Conservation (phyloP, 2,113 vertebrate species). For the Microtus richardsoni region DNA sequence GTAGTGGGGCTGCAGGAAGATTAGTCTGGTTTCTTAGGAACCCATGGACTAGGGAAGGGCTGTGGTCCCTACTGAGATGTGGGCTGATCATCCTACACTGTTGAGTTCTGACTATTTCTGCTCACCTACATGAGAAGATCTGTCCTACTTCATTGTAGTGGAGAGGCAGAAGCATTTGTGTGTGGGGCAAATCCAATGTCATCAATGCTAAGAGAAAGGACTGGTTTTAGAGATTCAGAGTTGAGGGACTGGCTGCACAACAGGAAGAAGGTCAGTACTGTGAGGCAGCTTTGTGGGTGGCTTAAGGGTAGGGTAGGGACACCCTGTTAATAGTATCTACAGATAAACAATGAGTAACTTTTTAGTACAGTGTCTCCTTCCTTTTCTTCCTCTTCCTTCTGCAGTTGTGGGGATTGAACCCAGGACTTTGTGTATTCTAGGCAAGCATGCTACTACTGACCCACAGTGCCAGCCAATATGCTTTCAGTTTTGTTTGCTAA, state of each 20-base stretch:
- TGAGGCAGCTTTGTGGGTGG: not conserved
- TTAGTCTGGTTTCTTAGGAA: not conserved
- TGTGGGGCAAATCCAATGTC: not conserved
- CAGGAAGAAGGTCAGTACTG: not conserved
- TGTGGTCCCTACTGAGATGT: not conserved
- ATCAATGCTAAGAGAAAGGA: not conserved
- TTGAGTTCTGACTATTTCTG: not conserved
- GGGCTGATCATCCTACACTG: not conserved
- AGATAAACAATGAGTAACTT: not conserved
- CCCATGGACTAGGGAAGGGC: no score
- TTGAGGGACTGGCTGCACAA: not conserved
- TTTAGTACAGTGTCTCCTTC: not conserved
- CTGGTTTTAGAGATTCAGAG: not conserved
- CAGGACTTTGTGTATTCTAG: not conserved
- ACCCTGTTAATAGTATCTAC: not conserved
- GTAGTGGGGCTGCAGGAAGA: not conserved
- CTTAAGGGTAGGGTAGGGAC: not conserved
- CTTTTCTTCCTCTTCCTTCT: not conserved
- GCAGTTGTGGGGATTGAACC: not conserved
- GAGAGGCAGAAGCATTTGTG: not conserved
- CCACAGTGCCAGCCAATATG: no score
- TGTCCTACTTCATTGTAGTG: not conserved
- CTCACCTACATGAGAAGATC: not conserved
- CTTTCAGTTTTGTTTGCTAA: conserved; percentile 1
- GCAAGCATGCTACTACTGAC: not conserved